A percentile compares a stretch with the other conserved stretches of the same genome.
These are phyloP conservation scores for Peromyscus californicus DNA, from an alignment of 2,113 vertebrate genomes.

Conservation along the genomic window DNA sequence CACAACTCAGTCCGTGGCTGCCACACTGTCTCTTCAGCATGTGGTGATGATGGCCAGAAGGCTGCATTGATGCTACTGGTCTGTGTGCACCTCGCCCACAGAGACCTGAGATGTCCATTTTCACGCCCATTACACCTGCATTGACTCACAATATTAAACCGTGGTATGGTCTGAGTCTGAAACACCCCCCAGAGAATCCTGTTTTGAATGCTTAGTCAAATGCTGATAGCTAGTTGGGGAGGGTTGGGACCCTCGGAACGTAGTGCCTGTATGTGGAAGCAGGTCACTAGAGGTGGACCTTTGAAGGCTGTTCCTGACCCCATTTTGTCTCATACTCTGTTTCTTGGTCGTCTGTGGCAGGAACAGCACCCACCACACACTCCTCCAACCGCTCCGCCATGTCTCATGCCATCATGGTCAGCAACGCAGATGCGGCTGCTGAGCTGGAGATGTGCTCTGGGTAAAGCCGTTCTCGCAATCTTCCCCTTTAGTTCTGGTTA, in stretches of 20 bases:
- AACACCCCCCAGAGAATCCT: background rate
- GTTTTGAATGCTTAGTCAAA: background rate
- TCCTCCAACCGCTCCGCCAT: too few species aligned
- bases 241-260: background rate
- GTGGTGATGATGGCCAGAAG: fast-evolving
- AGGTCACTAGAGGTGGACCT: background rate
- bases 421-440: background rate
- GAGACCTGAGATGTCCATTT: background rate
- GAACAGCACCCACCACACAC: background rate
- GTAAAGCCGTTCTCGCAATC: background rate
- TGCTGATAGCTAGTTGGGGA: background rate
- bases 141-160: background rate
- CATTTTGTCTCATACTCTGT: background rate
- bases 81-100: fast-evolving
- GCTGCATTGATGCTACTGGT: background rate
- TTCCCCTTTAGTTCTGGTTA: background rate
- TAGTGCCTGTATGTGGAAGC: too few species aligned
- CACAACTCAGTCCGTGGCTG: fast-evolving
- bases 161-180: background rate
- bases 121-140: fast-evolving
- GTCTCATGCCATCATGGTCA: too few species aligned
- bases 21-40: too few species aligned
- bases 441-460: background rate
- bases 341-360: too few species aligned
- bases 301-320: background rate